phyloP scores from a whole-genome alignment of 2,113 vertebrate species.

The Spizaetus ornatus region DNA sequence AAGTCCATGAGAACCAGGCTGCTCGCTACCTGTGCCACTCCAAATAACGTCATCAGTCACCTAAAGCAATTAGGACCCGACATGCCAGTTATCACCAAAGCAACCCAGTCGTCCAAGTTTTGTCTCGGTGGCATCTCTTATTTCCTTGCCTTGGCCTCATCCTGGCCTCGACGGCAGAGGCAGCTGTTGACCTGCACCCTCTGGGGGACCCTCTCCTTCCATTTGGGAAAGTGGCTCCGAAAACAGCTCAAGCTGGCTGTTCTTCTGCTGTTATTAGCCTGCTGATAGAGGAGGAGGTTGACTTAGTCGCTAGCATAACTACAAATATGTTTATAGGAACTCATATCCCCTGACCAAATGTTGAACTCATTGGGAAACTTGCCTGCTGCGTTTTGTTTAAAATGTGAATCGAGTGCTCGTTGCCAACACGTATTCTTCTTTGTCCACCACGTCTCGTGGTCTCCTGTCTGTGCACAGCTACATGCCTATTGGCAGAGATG shows the following conservation, averaged over 20 bases:
- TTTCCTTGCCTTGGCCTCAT: neutral
- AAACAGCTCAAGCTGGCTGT: neutral
- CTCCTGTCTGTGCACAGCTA: neutral
- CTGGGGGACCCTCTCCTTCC: neutral
- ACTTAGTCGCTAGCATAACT: neutral
- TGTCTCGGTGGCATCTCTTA: neutral
- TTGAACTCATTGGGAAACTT: neutral
- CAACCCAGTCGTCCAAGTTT: neutral
- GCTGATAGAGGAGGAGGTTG: neutral
- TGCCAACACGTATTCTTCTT: neutral
- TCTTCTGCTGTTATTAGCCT: neutral
- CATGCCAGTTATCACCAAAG: neutral
- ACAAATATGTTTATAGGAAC: neutral
- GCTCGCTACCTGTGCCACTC: neutral
- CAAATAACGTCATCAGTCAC: neutral
- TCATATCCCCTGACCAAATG: neutral
- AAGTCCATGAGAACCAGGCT: neutral
- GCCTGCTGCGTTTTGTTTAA: neutral
- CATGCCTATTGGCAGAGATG: neutral
- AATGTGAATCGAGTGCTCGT: accelerated
- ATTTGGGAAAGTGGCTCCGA: neutral
- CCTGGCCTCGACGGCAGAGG: neutral
- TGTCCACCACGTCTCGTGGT: neutral
- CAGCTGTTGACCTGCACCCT: neutral
- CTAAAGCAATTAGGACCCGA: neutral